Evolutionary conservation across 2,113 vertebrate genomes (phyloP).

Genomic region (Sorex fumeus): DNA sequence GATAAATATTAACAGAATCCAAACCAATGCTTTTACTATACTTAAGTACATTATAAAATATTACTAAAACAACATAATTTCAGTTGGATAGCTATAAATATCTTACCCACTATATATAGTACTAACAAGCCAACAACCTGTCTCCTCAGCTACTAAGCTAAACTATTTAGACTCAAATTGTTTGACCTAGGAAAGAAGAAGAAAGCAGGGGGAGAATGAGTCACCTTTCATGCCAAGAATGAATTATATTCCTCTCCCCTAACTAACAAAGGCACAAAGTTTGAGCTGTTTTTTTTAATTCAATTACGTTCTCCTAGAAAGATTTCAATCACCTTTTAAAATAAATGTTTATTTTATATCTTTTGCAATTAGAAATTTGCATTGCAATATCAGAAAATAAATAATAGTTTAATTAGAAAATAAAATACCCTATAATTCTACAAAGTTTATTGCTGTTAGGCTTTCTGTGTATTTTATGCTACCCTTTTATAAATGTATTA

Average conservation of each 20-base stretch:
- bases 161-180: slow-evolving; percentile 29
- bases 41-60: slow-evolving; percentile 61
- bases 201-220: background rate
- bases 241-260: slow-evolving; percentile 54
- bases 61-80: slow-evolving; percentile 53
- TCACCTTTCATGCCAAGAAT: slow-evolving; percentile 70
- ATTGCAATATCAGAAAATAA: slow-evolving; percentile 63
- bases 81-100: slow-evolving; percentile 29
- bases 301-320: slow-evolving; percentile 58
- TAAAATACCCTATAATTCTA: slow-evolving; percentile 18
- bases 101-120: slow-evolving; percentile 13
- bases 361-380: slow-evolving; percentile 25
- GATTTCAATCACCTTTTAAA: slow-evolving; percentile 66
- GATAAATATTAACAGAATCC: slow-evolving; percentile 49
- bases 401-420: slow-evolving; percentile 59
- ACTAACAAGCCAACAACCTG: slow-evolving; percentile 44
- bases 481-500: slow-evolving; percentile 31
- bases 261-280: slow-evolving; percentile 53
- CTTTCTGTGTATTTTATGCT: slow-evolving; percentile 15
- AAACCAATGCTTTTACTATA: slow-evolving; percentile 37
- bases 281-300: slow-evolving; percentile 47
- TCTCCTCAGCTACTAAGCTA: slow-evolving; percentile 34
- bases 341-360: slow-evolving; percentile 18
- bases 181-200: slow-evolving; percentile 48
- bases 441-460: background rate